Percentiles rank a stretch among this genome's conserved stretches.
Conservation (phyloP, 2,113 vertebrate genomes). For the Clupea harengus region DNA sequence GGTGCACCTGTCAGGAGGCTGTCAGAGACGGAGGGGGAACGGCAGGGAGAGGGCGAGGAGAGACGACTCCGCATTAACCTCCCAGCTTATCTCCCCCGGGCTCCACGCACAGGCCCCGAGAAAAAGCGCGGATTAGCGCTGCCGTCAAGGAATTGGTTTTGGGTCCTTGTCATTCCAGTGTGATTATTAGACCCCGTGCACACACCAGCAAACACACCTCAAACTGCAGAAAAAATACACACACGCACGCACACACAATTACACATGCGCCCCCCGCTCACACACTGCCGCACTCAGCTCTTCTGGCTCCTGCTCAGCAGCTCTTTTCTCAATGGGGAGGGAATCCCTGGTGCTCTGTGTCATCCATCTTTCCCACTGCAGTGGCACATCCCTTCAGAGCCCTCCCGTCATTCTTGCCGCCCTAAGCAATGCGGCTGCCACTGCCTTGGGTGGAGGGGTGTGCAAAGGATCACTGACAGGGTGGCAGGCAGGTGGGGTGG, state of each 20-base stretch:
- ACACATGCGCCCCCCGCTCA: constrained; percentile 36
- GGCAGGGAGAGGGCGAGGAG: constrained; percentile 42
- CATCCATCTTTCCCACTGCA: neutral
- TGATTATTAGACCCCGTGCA: constrained; percentile 53
- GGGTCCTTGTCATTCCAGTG: constrained; percentile 61
- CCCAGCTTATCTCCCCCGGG: constrained; percentile 60
- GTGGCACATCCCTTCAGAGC: constrained; percentile 16
- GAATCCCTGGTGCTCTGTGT: constrained; percentile 51
- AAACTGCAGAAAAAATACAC: neutral
- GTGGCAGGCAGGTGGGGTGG: neutral
- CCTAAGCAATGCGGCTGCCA: constrained; percentile 37
- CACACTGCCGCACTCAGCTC: constrained; percentile 25
- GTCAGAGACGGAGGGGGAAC: constrained; percentile 60
- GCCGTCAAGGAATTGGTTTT: constrained; percentile 66
- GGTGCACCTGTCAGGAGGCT: constrained; percentile 62
- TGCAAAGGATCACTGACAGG: constrained; percentile 19
- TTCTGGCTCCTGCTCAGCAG: constrained; percentile 31
- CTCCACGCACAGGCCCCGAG: constrained; percentile 14
- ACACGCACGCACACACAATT: neutral
- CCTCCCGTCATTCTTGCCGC: constrained; percentile 34
- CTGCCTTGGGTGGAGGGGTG: constrained; percentile 10
- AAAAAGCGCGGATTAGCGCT: constrained; percentile 63
- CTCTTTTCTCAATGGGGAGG: constrained; percentile 45
- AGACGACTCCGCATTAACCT: constrained; percentile 66
- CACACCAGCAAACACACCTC: constrained; percentile 10